Conservation (phyloP, 2,113 vertebrate genomes). For the Sinocyclocheilus grahami region DNA sequence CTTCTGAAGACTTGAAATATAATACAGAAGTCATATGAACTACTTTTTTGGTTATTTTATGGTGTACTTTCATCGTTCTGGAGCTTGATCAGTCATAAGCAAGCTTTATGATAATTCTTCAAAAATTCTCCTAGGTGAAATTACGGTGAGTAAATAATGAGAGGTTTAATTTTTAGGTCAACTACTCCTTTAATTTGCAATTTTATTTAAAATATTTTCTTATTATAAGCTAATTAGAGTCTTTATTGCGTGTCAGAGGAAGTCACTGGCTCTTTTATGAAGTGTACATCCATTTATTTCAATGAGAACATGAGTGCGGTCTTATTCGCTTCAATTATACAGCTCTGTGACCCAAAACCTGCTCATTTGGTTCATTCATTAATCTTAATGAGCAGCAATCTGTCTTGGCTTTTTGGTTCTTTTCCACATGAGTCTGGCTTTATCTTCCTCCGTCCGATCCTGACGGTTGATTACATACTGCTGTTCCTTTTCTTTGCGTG, state of each 20-base stretch:
- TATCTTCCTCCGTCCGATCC: not conserved
- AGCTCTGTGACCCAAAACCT: slow-evolving; percentile 49
- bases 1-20: not conserved
- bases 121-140: no score
- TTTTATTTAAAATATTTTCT: not conserved
- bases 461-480: slow-evolving; percentile 15
- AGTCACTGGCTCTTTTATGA: slow-evolving; percentile 20
- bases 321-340: slow-evolving; percentile 44
- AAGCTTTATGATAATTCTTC: not conserved
- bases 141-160: not conserved
- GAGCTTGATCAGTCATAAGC: not conserved
- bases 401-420: slow-evolving; percentile 10
- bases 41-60: not conserved
- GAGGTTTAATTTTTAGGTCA: not conserved
- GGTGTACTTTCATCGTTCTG: not conserved
- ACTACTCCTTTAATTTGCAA: not conserved
- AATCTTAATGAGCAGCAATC: slow-evolving; percentile 36
- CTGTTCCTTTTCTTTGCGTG: no score
- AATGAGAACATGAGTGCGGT: slow-evolving; percentile 37
- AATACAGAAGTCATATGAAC: not conserved
- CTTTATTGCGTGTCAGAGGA: not conserved
- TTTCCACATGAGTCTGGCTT: not conserved
- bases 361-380: slow-evolving; percentile 47
- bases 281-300: slow-evolving; percentile 40
- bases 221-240: not conserved